A percentile compares a stretch with the other conserved stretches of the same genome.
Conservation (phyloP, 2,113 vertebrate species). For the Isichthys henryi region DNA sequence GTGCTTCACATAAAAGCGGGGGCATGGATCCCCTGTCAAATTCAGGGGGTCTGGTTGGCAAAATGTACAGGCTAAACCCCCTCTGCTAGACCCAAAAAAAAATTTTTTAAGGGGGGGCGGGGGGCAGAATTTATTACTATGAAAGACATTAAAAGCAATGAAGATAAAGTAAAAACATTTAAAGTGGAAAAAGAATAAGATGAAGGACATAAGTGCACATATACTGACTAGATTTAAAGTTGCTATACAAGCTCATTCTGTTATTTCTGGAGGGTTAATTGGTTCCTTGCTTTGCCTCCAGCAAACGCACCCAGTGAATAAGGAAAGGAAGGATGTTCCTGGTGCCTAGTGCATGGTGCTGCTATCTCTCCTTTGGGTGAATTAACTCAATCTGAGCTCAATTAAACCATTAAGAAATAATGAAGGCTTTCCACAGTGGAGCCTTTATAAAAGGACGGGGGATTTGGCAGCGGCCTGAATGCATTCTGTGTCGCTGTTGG, state of each 20-base stretch:
- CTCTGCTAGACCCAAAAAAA: background rate
- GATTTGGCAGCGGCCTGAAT: background rate
- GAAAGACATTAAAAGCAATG: background rate
- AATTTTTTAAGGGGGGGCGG: background rate
- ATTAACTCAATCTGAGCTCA: background rate
- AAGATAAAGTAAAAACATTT: background rate
- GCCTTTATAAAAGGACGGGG: background rate
- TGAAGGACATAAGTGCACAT: background rate
- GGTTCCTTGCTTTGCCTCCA: background rate
- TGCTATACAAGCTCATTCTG: background rate
- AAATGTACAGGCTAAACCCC: background rate
- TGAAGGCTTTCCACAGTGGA: background rate
- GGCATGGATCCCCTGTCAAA: background rate
- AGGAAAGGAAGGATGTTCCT: background rate
- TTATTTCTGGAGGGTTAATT: background rate
- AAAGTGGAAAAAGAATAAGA: background rate
- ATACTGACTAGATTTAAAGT: background rate
- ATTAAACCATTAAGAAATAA: background rate
- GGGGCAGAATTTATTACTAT: background rate
- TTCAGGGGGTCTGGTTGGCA: background rate
- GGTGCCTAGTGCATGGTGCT: background rate
- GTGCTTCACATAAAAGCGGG: background rate
- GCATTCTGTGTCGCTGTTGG: background rate
- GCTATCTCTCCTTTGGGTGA: background rate
- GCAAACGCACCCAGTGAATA: background rate